Base-by-base conservation (phyloP, 2,888 invertebrate genomes). In the Xanthorhoe designata region DNA sequence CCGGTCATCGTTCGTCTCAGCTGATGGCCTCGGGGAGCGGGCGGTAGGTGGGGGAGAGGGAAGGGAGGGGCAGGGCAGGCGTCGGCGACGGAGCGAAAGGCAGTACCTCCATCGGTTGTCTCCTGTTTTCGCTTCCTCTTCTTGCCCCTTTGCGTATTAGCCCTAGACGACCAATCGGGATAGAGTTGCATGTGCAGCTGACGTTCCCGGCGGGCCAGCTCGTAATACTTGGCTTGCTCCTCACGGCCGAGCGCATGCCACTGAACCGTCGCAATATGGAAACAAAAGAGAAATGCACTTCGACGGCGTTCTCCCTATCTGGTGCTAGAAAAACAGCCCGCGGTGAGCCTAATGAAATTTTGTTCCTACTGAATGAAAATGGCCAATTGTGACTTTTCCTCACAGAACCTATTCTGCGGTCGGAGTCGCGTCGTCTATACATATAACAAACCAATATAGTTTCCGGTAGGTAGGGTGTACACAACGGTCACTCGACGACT, bases 211-310 rank as follows among this genome's bases (percentile, higher is more conserved):
- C 98, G 96, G 89, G 99, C 99, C 97, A 98, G 96, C 95, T 99
- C 99, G 96, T 99, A 99, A 97, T 99, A 99, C 95, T 99, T 99
- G 94, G 98, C 98, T 95, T 99, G 99, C 95, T 99, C 99, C 94
- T 98, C 98, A 94, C 98, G 97, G 94, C 98, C 98, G 95, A 99
- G 96, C 94, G 98, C 98, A 96, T 99, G 99, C 99, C 99, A 99
- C 98, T 99, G 94, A 92, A 92, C 90, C 91, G 91, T 87, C 89
- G 91, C 89, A 84, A 92, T 92, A 94, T 93, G 93, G 92, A 94
- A 94, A 94, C 82, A 92, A 94, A 92, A 92, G 90, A 92, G 89
- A 94, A 90, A 90, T 91, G 90, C 92, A 90, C 90, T 88, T 90
- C 84, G 91, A 89, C 89, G 87, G 85, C 84, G 87, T 85, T 86